These are phyloP conservation scores for Peromyscus polionotus DNA, from an alignment of 2,113 vertebrate genomes.

Conservation along the genomic window DNA sequence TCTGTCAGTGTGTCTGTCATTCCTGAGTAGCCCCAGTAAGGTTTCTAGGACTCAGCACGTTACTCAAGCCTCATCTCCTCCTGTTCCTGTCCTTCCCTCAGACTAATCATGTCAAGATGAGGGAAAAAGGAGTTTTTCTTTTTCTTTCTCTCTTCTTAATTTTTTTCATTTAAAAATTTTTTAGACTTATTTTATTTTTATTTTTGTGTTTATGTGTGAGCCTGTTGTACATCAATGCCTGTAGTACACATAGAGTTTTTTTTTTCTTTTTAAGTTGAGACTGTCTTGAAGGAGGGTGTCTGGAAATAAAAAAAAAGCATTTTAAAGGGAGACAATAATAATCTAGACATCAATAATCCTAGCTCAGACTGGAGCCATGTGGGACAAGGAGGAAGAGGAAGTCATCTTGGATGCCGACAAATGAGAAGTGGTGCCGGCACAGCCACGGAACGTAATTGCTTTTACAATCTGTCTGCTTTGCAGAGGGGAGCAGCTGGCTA, in stretches of 20 bases:
- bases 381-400: constrained; percentile 31
- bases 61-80: background rate
- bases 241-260: background rate
- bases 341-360: constrained; percentile 41
- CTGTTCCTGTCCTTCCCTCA: background rate
- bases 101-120: background rate
- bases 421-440: constrained; percentile 55
- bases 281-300: background rate
- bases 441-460: constrained; percentile 14
- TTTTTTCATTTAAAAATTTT: background rate
- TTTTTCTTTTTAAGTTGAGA: background rate
- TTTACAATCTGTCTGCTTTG: constrained; percentile 75
- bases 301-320: background rate
- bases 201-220: background rate
- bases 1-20: background rate
- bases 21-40: background rate
- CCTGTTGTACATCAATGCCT: background rate
- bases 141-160: background rate
- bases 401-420: constrained; percentile 63
- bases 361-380: constrained; percentile 30
- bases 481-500: constrained; percentile 64
- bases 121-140: background rate
- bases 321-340: constrained; percentile 49
- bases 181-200: background rate
- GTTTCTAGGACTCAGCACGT: background rate